Evolutionary conservation across 2,797 vertebrate genomes (phyloP), one percentile per base, ranked within the genome.

Genomic region (Lepus townsendii): DNA sequence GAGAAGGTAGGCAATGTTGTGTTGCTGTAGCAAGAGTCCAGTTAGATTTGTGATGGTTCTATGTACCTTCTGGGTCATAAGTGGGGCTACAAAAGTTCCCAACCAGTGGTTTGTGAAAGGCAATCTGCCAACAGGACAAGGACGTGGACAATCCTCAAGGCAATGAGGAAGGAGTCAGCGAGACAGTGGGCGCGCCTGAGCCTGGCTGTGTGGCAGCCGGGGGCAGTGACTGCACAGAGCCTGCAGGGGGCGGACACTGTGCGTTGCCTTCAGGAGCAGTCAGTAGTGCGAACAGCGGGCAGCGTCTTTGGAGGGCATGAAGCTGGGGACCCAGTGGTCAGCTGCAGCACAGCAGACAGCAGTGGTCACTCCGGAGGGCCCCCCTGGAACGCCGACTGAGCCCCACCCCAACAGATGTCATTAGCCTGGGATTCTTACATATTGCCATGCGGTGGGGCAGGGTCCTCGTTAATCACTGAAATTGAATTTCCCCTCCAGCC

Each of bases 191-290:
- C 20, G 19, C 17, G 38, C 30, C 38, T 73, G 10, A 17, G 19
- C 65, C 69, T 62, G 22, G 24, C 26, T 42, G 12, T 3, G n/a
- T 32, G 7, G 57, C 30, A 17, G 4, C 1, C 0, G 0, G 12
- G 1, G n/a, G n/a, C 16, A 10, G n/a, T 11, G 22, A 10, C 11
- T 78, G 17, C 83, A 72, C 60, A 84, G 87, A 73, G 3, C 11
- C 65, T 30, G 3, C 2, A 26, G 10, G 0, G 54, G 26, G 47
- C 2, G 60, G 5, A 62, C n/a, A 5, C 4, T 9, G 1, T 9
- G 10, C 30, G 30, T 5, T 62, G 5, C n/a, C 30, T 57, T 20
- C 16, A 47, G 26, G 63, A 16, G 13, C 1, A 63, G 24, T 35
- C 76, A 38, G 50, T 8, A 22, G 32, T 24, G 6, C 32, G 11